phyloP scores from a whole-genome alignment of 2,888 invertebrate species.

The Cheilosia pagana region DNA sequence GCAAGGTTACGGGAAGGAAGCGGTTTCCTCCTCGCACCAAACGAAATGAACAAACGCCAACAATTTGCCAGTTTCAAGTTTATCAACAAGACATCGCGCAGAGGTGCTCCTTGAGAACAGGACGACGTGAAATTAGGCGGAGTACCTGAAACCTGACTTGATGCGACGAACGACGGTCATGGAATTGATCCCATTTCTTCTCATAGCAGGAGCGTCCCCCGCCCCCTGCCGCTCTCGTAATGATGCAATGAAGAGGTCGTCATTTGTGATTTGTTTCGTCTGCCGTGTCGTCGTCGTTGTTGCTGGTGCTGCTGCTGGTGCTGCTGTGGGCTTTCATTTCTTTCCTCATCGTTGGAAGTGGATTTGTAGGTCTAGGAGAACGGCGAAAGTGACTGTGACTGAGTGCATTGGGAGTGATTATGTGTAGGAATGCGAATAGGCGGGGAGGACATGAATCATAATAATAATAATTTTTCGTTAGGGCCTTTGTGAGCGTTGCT shows the following conservation, averaged over 20 bases:
- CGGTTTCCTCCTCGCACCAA: slow-evolving; percentile 14
- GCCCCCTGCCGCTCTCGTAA: slow-evolving; percentile 37
- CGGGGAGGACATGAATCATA: slow-evolving; percentile 59
- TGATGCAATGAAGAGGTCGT: slow-evolving; percentile 63
- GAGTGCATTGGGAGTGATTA: slow-evolving; percentile 59
- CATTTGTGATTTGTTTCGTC: slow-evolving; percentile 72
- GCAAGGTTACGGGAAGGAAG: slow-evolving; percentile 60
- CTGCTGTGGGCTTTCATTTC: slow-evolving; percentile 56
- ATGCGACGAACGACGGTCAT: slow-evolving; percentile 42
- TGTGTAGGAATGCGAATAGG: slow-evolving; percentile 17
- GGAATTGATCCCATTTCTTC: slow-evolving; percentile 61
- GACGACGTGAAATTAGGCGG: slow-evolving; percentile 42
- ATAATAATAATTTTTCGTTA: slow-evolving; percentile 66
- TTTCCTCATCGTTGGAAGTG: slow-evolving; percentile 68
- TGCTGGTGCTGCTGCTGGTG: slow-evolving; percentile 19
- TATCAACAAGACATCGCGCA: slow-evolving; percentile 26
- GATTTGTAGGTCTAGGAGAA: slow-evolving; percentile 74
- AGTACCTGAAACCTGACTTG: slow-evolving; percentile 34
- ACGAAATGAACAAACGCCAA: slow-evolving; percentile 55
- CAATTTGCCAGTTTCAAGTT: slow-evolving; percentile 58
- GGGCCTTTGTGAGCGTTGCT: slow-evolving; percentile 37
- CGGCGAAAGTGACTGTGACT: slow-evolving; percentile 57
- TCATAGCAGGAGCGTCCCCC: not conserved
- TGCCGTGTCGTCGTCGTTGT: slow-evolving; percentile 24
- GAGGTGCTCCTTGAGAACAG: not conserved